These are phyloP conservation scores for Oncorhynchus masou DNA, from an alignment of 2,113 vertebrate species.

Conservation along the genomic window DNA sequence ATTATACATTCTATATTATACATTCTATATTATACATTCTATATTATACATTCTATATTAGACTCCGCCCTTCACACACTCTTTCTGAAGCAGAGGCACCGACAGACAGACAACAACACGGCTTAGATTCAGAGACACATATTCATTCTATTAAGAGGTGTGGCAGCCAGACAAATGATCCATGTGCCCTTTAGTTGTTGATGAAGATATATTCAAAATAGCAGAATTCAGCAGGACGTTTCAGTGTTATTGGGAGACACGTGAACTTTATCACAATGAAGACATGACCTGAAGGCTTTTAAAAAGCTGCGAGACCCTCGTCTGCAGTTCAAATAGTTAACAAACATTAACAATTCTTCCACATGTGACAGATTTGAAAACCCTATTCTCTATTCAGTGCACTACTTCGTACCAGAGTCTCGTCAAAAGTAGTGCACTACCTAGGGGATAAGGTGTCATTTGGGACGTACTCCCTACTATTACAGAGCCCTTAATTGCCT, in stretches of 20 bases:
- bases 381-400: too few species aligned
- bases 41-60: not conserved
- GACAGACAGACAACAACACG: not conserved
- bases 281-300: not conserved
- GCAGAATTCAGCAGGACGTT: not conserved
- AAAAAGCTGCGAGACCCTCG: not conserved
- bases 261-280: not conserved
- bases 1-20: too few species aligned
- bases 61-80: not conserved
- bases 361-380: constrained; percentile 30
- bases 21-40: too few species aligned
- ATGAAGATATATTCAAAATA: not conserved
- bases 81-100: not conserved
- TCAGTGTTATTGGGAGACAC: too few species aligned
- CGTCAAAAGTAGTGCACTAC: too few species aligned
- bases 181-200: not conserved
- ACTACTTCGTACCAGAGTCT: too few species aligned
- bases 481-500: too few species aligned
- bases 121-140: not conserved
- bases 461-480: too few species aligned
- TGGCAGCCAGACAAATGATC: not conserved
- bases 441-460: too few species aligned
- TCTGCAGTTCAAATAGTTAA: constrained; percentile 14
- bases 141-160: not conserved
- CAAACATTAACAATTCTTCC: constrained; percentile 19